Conservation (phyloP, 1,140 invertebrate genomes). For the Pseudomyrmex flavicornis region DNA sequence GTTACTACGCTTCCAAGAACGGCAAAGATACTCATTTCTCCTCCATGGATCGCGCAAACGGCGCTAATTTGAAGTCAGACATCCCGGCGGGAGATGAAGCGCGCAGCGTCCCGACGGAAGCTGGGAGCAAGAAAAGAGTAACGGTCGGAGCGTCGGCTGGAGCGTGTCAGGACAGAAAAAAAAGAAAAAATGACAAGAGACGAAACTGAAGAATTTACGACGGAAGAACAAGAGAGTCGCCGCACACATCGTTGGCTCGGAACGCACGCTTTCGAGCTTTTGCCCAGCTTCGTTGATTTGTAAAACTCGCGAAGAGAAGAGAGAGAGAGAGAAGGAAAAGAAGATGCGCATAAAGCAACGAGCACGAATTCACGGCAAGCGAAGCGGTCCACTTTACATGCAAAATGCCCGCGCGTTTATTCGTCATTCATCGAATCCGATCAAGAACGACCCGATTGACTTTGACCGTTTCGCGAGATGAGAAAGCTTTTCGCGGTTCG, state of each 20-base stretch:
- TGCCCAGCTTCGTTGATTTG: slow-evolving; percentile 41
- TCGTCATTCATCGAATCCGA: slow-evolving; percentile 53
- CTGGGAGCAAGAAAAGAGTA: neutral
- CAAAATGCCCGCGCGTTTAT: slow-evolving; percentile 13
- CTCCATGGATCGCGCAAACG: slow-evolving; percentile 50
- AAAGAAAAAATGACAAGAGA: slow-evolving; percentile 11
- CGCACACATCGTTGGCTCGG: slow-evolving; percentile 13
- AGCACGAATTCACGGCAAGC: slow-evolving; percentile 15
- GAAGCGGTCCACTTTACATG: slow-evolving; percentile 23
- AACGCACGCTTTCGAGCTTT: slow-evolving; percentile 30
- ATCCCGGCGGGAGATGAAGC: slow-evolving; percentile 33
- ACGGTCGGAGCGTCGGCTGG: neutral
- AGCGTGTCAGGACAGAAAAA: neutral
- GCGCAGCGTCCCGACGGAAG: slow-evolving; percentile 5
- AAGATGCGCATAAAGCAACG: slow-evolving; percentile 19
- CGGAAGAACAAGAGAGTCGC: slow-evolving; percentile 51
- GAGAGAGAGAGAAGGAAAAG: no score
- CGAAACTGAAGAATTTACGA: slow-evolving; percentile 77
- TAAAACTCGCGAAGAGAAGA: slow-evolving; percentile 44
- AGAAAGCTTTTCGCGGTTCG: slow-evolving; percentile 23
- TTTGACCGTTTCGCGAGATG: slow-evolving; percentile 28
- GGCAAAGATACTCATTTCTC: slow-evolving; percentile 64
- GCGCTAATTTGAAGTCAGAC: slow-evolving; percentile 56
- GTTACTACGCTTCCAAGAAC: slow-evolving; percentile 67
- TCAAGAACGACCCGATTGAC: slow-evolving; percentile 30